Percentiles rank a stretch among this genome's conserved stretches.
Conservation (phyloP, 1,140 invertebrate genomes). For the Solenopsis fugax region DNA sequence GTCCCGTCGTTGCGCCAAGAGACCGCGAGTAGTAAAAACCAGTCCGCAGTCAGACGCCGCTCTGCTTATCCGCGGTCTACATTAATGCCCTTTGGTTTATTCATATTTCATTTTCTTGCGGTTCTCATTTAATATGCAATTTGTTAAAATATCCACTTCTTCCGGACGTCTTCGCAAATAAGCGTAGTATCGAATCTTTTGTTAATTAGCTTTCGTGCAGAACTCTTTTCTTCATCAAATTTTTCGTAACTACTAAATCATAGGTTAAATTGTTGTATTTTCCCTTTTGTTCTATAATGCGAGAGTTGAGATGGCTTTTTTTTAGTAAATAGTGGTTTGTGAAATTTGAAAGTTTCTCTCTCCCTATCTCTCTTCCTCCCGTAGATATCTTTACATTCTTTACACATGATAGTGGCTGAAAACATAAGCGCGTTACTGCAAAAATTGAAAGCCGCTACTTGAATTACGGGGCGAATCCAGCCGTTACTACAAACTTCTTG, state of each 20-base stretch:
- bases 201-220: conserved; percentile 5
- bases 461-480: conserved; percentile 72
- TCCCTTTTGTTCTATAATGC: neutral
- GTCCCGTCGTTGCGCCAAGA: conserved; percentile 38
- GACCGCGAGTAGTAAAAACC: conserved; percentile 61
- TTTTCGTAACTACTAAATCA: neutral
- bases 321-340: neutral
- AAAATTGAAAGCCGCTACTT: conserved; percentile 62
- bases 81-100: conserved; percentile 62
- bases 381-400: conserved; percentile 59
- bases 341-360: neutral
- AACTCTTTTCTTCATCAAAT: neutral
- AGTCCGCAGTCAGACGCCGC: conserved; percentile 64
- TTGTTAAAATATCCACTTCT: conserved; percentile 12
- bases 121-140: conserved; percentile 39
- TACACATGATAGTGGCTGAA: conserved; percentile 36
- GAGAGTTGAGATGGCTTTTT: neutral
- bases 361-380: neutral
- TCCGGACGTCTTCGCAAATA: neutral
- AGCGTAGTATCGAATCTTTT: conserved; percentile 14
- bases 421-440: conserved; percentile 57
- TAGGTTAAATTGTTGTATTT: neutral
- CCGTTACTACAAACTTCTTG: conserved; percentile 61
- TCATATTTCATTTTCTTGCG: conserved; percentile 51
- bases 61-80: conserved; percentile 50